Conservation (phyloP, 37 sponge, comb jelly and placozoan genomes). For the Bolinopsis microptera region DNA sequence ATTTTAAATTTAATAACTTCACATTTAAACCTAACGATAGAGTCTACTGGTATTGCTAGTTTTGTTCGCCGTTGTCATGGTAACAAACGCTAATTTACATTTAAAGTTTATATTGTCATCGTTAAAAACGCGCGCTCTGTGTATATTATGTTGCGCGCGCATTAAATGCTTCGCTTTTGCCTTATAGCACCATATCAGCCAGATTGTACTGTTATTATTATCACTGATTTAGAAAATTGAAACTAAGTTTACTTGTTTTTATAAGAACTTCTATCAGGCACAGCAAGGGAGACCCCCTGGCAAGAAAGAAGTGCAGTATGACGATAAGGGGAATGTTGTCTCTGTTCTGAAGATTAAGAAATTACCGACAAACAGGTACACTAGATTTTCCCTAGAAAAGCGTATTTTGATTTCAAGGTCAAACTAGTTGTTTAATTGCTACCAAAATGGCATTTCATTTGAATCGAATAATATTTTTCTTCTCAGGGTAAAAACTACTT, state of each 20-base stretch:
- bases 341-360: conserved; percentile 49
- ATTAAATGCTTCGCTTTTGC: not conserved
- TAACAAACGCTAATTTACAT: not conserved
- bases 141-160: not conserved
- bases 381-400: too few species aligned
- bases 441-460: too few species aligned
- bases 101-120: not conserved
- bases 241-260: too few species aligned
- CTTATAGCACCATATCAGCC: too few species aligned
- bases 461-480: too few species aligned
- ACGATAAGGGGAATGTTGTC: conserved; percentile 45
- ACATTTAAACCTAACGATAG: too few species aligned
- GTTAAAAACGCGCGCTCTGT: not conserved
- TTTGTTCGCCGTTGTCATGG: not conserved
- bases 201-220: too few species aligned
- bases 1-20: too few species aligned
- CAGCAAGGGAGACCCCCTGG: conserved; percentile 64
- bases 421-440: too few species aligned
- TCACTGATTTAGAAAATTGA: too few species aligned
- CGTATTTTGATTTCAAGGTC: too few species aligned
- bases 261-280: too few species aligned
- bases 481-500: not conserved
- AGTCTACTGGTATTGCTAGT: not conserved
- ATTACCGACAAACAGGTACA: conserved; percentile 11
- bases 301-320: conserved; percentile 40